phyloP scores from a whole-genome alignment of 1,140 invertebrate species.

The Pseudomyrmex dendroicus region DNA sequence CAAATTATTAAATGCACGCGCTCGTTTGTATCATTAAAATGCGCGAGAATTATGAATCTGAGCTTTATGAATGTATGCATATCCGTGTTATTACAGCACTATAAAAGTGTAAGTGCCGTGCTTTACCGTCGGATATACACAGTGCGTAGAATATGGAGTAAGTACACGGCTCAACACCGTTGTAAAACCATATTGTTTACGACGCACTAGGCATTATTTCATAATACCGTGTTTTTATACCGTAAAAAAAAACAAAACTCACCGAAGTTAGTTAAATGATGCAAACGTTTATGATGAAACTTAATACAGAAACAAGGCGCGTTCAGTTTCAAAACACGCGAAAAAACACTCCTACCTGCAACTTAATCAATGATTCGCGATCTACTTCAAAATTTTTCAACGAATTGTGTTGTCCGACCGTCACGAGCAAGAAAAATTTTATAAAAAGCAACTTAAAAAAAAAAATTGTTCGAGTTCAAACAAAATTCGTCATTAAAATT shows the following conservation, averaged over 20 bases:
- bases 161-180: conserved; percentile 1
- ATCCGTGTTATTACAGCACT: conserved; percentile 6
- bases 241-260: neutral
- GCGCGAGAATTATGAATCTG: neutral
- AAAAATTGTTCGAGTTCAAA: too few species aligned
- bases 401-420: too few species aligned
- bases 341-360: too few species aligned
- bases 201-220: neutral
- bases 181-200: conserved; percentile 35
- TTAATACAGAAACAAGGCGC: too few species aligned
- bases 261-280: neutral
- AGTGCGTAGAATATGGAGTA: neutral
- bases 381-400: too few species aligned
- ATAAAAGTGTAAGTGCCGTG: conserved; percentile 19
- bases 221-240: neutral
- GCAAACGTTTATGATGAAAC: neutral
- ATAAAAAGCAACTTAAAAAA: too few species aligned
- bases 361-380: too few species aligned
- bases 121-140: conserved; percentile 30
- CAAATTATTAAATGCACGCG: conserved; percentile 14
- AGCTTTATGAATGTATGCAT: conserved; percentile 20
- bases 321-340: neutral
- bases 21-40: conserved; percentile 5
- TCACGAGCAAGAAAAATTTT: too few species aligned
- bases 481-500: too few species aligned